Base-by-base conservation (phyloP, 2,888 invertebrate species). In the Arge pagana region DNA sequence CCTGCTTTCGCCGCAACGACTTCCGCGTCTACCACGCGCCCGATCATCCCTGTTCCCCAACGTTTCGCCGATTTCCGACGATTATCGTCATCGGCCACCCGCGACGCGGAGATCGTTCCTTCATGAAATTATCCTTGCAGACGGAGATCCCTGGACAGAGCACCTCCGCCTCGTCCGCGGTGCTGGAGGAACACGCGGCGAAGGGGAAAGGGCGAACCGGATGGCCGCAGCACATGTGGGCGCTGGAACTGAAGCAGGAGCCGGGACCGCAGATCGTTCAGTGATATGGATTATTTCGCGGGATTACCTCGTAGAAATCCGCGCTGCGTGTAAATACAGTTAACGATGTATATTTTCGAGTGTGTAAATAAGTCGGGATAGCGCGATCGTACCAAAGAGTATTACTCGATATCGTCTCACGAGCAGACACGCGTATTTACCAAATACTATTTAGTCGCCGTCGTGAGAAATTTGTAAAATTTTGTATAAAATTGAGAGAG, bases 181-280 rank as follows among this genome's bases (percentile, higher is more conserved):
- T 64, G 31, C 61, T 59, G 4, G 55, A 59, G 18, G 75, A 76
- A 52, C 72, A 74, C 52, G 64, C 64, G 28, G 65, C 72, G 55
- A 82, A 85, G 62, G 79, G 85, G 53, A 93, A 93, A 76, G 94
- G 94, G 0, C 84, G 96, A 52, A 96, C 96, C 0, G 96, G 96
- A 10, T 96, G 96, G 96, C 96, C 96, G 0, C 95, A 96, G 70
- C 93, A 94, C 77, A 96, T 96, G 58, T 96, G 96, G 96, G 96
- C 95, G 0, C 79, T 93, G 31, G 90, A 91, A 70, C 77, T 92
- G 61, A 86, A 90, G 76, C 86, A 85, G 66, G 87, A 89, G 77
- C 84, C 52, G 13, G 33, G 35, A 24, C 23, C 33, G 3, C 24
- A n/a, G n/a, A n/a, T n/a, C n/a, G n/a, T n/a, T n/a, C n/a, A n/a